Evolutionary conservation across 2,888 invertebrate genomes (phyloP).

Genomic region (Aethes cnicana): DNA sequence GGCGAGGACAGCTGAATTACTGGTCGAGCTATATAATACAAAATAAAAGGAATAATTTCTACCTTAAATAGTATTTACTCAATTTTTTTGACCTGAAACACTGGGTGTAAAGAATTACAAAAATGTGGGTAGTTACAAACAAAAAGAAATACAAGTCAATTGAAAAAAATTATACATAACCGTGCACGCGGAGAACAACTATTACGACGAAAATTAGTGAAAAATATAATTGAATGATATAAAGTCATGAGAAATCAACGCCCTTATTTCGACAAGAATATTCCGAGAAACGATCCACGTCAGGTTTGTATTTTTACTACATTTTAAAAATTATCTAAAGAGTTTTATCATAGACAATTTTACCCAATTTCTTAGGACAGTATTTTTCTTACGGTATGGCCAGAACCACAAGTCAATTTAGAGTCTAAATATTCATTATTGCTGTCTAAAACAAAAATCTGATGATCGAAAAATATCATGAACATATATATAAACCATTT

Average conservation of each 20-base stretch:
- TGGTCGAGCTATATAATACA: too few species aligned
- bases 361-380: slow-evolving; percentile 16
- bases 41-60: too few species aligned
- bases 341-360: slow-evolving; percentile 25
- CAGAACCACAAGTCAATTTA: slow-evolving; percentile 25
- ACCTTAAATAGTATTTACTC: too few species aligned
- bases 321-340: neutral
- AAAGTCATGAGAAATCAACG: slow-evolving; percentile 23
- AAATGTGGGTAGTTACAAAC: too few species aligned
- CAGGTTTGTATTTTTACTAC: slow-evolving; percentile 14
- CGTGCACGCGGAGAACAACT: too few species aligned
- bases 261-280: slow-evolving; percentile 20
- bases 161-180: too few species aligned
- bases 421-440: slow-evolving; percentile 20
- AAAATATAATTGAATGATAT: neutral
- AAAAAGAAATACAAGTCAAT: too few species aligned
- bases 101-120: too few species aligned
- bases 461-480: slow-evolving; percentile 10
- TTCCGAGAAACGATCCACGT: slow-evolving; percentile 3
- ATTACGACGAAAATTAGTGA: neutral
- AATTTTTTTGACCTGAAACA: too few species aligned
- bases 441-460: slow-evolving; percentile 18
- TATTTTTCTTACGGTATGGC: slow-evolving; percentile 23
- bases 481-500: slow-evolving; percentile 14
- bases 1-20: too few species aligned